Conservation (phyloP, 2,113 vertebrate genomes). For the Probosciger aterrimus region DNA sequence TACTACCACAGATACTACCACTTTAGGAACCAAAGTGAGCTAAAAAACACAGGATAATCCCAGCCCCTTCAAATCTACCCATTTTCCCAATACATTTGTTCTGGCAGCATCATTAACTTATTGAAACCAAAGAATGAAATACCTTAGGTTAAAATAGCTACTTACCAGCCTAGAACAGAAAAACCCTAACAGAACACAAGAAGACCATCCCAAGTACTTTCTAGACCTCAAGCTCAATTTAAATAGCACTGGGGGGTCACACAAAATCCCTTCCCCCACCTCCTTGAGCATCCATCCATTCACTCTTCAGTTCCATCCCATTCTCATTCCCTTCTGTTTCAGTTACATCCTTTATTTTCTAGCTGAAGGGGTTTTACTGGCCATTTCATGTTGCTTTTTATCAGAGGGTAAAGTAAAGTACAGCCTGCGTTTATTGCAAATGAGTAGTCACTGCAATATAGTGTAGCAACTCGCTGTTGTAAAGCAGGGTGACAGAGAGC, state of each 20-base stretch:
- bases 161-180: background rate
- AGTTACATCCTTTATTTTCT: background rate
- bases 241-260: background rate
- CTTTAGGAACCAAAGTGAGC: background rate
- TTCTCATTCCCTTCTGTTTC: background rate
- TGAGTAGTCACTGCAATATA: background rate
- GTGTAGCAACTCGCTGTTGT: fast-evolving
- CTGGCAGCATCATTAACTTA: background rate
- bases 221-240: background rate
- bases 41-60: background rate
- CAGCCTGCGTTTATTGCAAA: background rate
- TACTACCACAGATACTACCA: fast-evolving
- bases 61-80: background rate
- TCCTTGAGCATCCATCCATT: background rate
- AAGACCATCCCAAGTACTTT: background rate
- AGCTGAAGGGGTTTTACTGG: background rate
- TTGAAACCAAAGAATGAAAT: background rate
- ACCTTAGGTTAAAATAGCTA: fast-evolving
- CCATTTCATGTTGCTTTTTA: background rate
- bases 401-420: background rate
- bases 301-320: background rate
- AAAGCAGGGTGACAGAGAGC: background rate
- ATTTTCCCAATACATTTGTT: background rate
- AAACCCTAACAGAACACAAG: background rate
- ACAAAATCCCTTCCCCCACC: background rate